Conservation (phyloP, 1,140 invertebrate species). For the Oncopodura yosiiana region DNA sequence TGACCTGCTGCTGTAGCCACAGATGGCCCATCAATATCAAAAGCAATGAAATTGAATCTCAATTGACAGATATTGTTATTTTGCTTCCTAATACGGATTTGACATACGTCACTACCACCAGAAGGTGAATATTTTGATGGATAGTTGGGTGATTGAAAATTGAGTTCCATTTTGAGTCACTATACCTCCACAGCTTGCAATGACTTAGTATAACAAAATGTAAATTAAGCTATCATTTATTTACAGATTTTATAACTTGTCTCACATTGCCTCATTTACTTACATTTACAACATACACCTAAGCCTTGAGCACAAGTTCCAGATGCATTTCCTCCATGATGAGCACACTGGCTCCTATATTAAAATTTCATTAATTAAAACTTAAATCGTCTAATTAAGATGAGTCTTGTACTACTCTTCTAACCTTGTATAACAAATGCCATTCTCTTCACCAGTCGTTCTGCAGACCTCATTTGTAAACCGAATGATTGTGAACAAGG, state of each 20-base stretch:
- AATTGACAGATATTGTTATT: constrained; percentile 28
- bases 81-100: constrained; percentile 29
- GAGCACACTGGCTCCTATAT: constrained; percentile 22
- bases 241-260: too few species aligned
- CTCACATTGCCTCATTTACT: not conserved
- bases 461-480: constrained; percentile 32
- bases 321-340: constrained; percentile 19
- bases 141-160: constrained; percentile 31
- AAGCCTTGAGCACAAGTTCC: constrained; percentile 32
- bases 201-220: constrained; percentile 22
- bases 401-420: not conserved
- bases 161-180: constrained; percentile 31
- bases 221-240: too few species aligned
- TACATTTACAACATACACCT: constrained; percentile 30
- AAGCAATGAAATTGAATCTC: constrained; percentile 26
- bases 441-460: constrained; percentile 26
- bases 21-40: constrained; percentile 31
- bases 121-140: constrained; percentile 23
- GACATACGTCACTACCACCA: constrained; percentile 28
- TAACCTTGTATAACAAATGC: constrained; percentile 32
- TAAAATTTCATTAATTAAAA: not conserved
- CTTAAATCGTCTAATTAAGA: not conserved
- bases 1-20: not conserved
- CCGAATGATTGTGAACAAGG: constrained; percentile 32
- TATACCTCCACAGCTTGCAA: constrained; percentile 24